Evolutionary conservation across 2,113 vertebrate genomes (phyloP).

Genomic region (Neotoma lepida): DNA sequence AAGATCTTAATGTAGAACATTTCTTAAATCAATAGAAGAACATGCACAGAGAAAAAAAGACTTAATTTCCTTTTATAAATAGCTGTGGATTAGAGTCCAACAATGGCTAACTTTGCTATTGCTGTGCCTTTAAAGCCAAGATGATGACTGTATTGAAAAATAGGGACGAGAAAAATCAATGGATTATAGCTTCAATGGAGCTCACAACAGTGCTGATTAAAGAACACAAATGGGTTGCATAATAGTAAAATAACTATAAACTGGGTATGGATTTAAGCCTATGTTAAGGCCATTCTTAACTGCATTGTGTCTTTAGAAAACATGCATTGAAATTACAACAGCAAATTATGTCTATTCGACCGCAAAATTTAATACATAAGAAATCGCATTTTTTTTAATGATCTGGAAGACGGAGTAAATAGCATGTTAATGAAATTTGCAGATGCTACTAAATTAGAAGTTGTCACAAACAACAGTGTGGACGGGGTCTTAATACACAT

Average conservation of each 20-base stretch:
- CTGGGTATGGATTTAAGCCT: conserved; percentile 79
- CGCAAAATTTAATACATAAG: conserved; percentile 84
- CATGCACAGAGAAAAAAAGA: conserved; percentile 60
- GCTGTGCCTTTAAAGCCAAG: conserved; percentile 70
- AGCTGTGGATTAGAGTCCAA: conserved; percentile 65
- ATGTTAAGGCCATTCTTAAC: conserved; percentile 79
- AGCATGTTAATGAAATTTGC: conserved; percentile 78
- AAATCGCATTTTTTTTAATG: conserved; percentile 80
- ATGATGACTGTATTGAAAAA: conserved; percentile 80
- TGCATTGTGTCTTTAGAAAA: conserved; percentile 78
- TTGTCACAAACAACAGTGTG: conserved; percentile 51
- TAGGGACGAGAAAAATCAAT: conserved; percentile 72
- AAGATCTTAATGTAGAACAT: conserved; percentile 48
- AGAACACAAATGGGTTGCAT: conserved; percentile 75
- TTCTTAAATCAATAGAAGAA: conserved; percentile 63
- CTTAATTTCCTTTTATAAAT: conserved; percentile 77
- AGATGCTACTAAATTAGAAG: conserved; percentile 75
- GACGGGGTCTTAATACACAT: conserved; percentile 45
- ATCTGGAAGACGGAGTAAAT: conserved; percentile 80
- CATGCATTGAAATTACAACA: conserved; percentile 80
- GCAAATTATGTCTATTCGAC: conserved; percentile 83
- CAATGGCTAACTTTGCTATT: conserved; percentile 71
- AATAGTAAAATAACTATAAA: conserved; percentile 79
- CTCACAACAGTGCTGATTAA: conserved; percentile 72
- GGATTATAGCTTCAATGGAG: conserved; percentile 79